phyloP scores from a whole-genome alignment of 2,113 vertebrate genomes.

The Ophthalmotilapia sp. region DNA sequence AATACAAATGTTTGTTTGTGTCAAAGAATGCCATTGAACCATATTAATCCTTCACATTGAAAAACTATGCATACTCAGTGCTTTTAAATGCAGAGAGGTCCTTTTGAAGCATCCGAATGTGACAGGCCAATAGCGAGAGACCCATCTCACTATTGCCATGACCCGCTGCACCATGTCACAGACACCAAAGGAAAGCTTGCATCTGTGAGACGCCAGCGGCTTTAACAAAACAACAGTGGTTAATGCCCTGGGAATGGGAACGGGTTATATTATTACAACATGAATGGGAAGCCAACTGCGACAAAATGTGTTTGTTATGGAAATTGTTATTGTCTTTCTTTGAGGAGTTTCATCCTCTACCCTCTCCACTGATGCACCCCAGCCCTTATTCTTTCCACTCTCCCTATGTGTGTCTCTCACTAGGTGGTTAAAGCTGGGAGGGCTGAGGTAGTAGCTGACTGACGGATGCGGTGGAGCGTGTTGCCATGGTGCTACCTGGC shows the following conservation, averaged over 20 bases:
- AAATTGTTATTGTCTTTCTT: neutral
- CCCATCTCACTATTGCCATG: neutral
- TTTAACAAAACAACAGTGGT: neutral
- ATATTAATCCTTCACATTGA: neutral
- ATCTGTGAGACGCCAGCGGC: neutral
- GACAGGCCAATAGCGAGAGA: neutral
- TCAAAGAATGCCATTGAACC: neutral
- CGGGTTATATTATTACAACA: neutral
- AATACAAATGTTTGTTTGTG: neutral
- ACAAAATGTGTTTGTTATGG: neutral
- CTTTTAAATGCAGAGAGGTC: neutral
- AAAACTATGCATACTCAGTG: neutral
- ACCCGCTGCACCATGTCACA: neutral
- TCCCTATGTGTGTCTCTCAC: neutral
- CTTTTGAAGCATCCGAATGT: neutral
- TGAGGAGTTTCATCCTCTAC: neutral
- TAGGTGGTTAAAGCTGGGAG: conserved; percentile 19
- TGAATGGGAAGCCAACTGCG: neutral
- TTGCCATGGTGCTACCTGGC: conserved; percentile 67
- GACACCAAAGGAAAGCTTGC: neutral
- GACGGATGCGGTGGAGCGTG: conserved; percentile 57
- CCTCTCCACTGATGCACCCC: neutral
- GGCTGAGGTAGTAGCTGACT: conserved; percentile 22
- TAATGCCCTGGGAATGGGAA: neutral
- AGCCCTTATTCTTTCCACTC: neutral